These are phyloP conservation scores for Rhyacichthys aspro DNA, from an alignment of 2,797 vertebrate genomes.

Conservation along the genomic window DNA sequence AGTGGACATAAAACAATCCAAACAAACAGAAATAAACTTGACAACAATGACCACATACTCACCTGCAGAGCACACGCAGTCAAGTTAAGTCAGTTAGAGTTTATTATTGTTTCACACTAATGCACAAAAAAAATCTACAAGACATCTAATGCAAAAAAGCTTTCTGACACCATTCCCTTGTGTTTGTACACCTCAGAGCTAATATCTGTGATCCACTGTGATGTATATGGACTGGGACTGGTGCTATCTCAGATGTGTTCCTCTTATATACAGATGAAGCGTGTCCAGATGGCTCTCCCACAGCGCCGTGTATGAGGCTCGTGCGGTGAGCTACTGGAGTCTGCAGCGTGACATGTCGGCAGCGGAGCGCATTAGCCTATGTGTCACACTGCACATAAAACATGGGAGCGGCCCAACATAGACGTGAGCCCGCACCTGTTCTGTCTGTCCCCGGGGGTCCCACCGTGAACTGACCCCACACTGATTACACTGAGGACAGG, in stretches of 20 bases:
- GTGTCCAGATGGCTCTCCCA: neutral
- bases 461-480: neutral
- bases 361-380: neutral
- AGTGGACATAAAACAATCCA: neutral
- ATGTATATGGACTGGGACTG: too few species aligned
- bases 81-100: too few species aligned
- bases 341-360: neutral
- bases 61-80: too few species aligned
- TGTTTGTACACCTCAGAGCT: too few species aligned
- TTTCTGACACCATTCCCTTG: too few species aligned
- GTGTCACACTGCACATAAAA: neutral
- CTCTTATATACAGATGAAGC: neutral
- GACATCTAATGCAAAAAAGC: too few species aligned
- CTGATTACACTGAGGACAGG: neutral
- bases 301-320: neutral
- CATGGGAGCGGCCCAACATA: neutral
- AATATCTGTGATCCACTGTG: too few species aligned
- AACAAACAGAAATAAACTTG: neutral
- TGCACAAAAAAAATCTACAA: too few species aligned
- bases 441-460: neutral
- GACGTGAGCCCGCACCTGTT: slow-evolving; percentile 2
- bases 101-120: too few species aligned
- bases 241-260: too few species aligned
- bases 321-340: neutral
- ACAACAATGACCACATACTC: neutral